A percentile compares a stretch with the other conserved stretches of the same genome.
Conservation (phyloP, 2,888 invertebrate species). For the Hydroisotoma schaefferi region DNA sequence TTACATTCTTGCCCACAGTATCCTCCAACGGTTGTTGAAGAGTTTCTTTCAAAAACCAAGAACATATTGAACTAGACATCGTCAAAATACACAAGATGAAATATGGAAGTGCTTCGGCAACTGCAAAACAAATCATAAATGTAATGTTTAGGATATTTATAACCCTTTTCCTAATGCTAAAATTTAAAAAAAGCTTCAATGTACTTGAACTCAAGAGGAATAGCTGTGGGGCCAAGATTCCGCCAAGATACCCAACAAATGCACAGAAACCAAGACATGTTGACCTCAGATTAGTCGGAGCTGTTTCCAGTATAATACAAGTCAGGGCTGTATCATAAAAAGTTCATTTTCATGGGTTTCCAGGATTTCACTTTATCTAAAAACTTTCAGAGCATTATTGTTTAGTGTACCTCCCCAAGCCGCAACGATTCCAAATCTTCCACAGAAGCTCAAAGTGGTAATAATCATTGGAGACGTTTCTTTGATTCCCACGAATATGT, state of each 20-base stretch:
- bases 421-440: constrained; percentile 33
- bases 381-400: background rate
- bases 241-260: constrained; percentile 30
- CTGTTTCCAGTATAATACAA: constrained; percentile 29
- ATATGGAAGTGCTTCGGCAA: constrained; percentile 26
- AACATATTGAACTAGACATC: constrained; percentile 29
- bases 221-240: constrained; percentile 31
- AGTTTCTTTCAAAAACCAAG: constrained; percentile 33
- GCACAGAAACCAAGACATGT: constrained; percentile 33
- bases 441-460: constrained; percentile 19
- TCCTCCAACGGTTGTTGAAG: constrained; percentile 33
- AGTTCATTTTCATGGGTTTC: background rate
- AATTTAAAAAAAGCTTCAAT: too few species aligned
- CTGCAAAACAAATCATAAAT: too few species aligned
- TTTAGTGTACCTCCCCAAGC: constrained; percentile 23
- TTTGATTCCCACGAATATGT: constrained; percentile 14
- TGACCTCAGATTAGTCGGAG: constrained; percentile 32
- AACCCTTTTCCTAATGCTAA: too few species aligned
- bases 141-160: too few species aligned
- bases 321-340: constrained; percentile 18
- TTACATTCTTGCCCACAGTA: constrained; percentile 24
- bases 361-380: background rate
- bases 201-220: constrained; percentile 23
- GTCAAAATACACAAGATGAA: constrained; percentile 27
- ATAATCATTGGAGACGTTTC: constrained; percentile 22